Evolutionary conservation across 2,888 invertebrate genomes (phyloP).

Genomic region (Ptilodon capucinus): DNA sequence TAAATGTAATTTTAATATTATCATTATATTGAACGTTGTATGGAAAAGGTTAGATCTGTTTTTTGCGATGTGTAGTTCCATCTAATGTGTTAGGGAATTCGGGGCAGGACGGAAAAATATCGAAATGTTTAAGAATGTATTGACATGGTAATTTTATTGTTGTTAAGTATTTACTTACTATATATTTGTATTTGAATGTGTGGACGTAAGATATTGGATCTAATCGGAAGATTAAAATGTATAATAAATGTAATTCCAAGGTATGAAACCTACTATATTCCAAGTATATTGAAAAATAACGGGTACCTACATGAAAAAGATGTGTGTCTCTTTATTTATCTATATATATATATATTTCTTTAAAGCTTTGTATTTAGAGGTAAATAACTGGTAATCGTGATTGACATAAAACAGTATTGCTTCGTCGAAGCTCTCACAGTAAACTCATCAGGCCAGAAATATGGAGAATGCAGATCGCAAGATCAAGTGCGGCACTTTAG

Average conservation of each 20-base stretch:
- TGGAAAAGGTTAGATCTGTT: slow-evolving; percentile 62
- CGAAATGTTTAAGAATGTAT: slow-evolving; percentile 57
- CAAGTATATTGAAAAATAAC: slow-evolving; percentile 34
- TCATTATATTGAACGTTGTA: slow-evolving; percentile 59
- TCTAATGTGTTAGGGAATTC: slow-evolving; percentile 37
- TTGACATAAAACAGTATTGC: slow-evolving; percentile 25
- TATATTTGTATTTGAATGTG: slow-evolving; percentile 62
- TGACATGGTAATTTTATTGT: slow-evolving; percentile 64
- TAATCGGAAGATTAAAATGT: slow-evolving; percentile 46
- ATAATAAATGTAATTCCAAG: slow-evolving; percentile 50
- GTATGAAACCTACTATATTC: slow-evolving; percentile 42
- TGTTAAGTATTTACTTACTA: slow-evolving; percentile 71
- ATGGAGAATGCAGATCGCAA: slow-evolving; percentile 42
- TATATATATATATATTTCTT: slow-evolving; percentile 37
- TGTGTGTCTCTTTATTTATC: slow-evolving; percentile 22
- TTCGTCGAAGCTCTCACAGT: slow-evolving; percentile 36
- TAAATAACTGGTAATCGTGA: slow-evolving; percentile 15
- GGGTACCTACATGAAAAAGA: slow-evolving; percentile 27
- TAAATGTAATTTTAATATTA: slow-evolving; percentile 69
- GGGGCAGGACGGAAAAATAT: slow-evolving; percentile 51
- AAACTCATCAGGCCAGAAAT: slow-evolving; percentile 28
- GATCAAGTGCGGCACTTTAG: slow-evolving; percentile 69
- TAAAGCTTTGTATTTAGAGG: slow-evolving; percentile 20
- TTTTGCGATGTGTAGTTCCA: slow-evolving; percentile 53
- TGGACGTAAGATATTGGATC: slow-evolving; percentile 57